Percentiles rank a stretch among this genome's conserved stretches.
These are phyloP conservation scores for Endotricha flammealis DNA, from an alignment of 2,888 invertebrate species.

Conservation along the genomic window DNA sequence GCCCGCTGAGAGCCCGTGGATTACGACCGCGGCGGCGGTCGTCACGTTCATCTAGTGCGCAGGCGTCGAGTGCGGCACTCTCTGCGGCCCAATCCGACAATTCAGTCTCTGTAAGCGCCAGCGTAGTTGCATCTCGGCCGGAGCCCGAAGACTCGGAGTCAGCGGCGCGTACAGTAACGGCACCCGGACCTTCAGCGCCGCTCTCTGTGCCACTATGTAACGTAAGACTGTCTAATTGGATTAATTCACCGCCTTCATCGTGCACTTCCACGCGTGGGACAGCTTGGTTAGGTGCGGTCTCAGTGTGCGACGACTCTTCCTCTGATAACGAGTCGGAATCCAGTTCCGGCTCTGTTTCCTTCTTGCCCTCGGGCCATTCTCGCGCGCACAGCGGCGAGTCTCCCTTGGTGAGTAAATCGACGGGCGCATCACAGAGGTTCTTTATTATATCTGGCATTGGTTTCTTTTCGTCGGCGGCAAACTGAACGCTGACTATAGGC, in stretches of 20 bases:
- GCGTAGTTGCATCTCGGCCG: slow-evolving; percentile 83
- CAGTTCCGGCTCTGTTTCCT: slow-evolving; percentile 62
- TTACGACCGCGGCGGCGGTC: slow-evolving; percentile 48
- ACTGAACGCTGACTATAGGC: slow-evolving; percentile 44
- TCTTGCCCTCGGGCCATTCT: slow-evolving; percentile 54
- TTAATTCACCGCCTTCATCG: slow-evolving; percentile 82
- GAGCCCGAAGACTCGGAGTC: slow-evolving; percentile 81
- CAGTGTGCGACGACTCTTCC: slow-evolving; percentile 57
- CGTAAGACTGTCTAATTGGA: slow-evolving; percentile 80
- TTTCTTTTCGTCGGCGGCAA: slow-evolving; percentile 58
- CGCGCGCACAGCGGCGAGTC: slow-evolving; percentile 46
- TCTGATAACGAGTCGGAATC: slow-evolving; percentile 79
- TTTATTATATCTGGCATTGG: slow-evolving; percentile 81
- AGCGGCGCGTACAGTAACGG: slow-evolving; percentile 63
- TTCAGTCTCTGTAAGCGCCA: slow-evolving; percentile 90
- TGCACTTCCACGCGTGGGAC: slow-evolving; percentile 86
- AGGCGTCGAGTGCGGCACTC: slow-evolving; percentile 86
- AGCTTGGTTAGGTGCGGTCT: slow-evolving; percentile 56
- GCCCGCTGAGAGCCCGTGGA: slow-evolving; percentile 53
- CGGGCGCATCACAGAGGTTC: slow-evolving; percentile 59
- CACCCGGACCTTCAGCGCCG: slow-evolving; percentile 43
- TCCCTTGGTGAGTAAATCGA: slow-evolving; percentile 56
- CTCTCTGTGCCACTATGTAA: slow-evolving; percentile 56
- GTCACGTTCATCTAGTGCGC: slow-evolving; percentile 69
- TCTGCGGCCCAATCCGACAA: slow-evolving; percentile 94